Evolutionary conservation across 2,888 invertebrate genomes (phyloP).

Genomic region (Ceramica pisi): DNA sequence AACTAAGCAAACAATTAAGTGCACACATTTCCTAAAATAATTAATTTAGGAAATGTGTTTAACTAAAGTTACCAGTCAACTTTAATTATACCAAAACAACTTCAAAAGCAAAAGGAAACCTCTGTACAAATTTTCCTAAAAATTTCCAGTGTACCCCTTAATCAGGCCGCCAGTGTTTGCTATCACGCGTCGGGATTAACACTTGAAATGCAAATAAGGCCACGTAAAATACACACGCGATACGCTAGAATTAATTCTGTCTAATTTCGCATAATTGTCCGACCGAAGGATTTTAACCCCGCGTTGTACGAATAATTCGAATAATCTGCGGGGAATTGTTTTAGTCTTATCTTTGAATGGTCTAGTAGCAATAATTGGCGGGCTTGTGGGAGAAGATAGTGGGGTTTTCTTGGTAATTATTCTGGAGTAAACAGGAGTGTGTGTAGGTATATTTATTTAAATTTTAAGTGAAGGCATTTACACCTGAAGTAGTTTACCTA

Average conservation of each 20-base stretch:
- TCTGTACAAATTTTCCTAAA: constrained; percentile 6
- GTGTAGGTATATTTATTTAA: neutral
- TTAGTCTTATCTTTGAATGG: constrained; percentile 58
- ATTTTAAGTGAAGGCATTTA: neutral
- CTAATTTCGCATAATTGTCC: constrained; percentile 71
- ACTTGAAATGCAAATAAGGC: constrained; percentile 73
- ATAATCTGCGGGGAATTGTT: constrained; percentile 61
- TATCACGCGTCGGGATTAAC: constrained; percentile 65
- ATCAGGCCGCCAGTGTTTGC: constrained; percentile 62
- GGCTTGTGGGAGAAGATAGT: constrained; percentile 37
- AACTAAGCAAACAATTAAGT: no score
- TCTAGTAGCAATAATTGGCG: constrained; percentile 45
- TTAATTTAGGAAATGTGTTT: neutral
- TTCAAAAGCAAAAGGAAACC: constrained; percentile 24
- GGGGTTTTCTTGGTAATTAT: constrained; percentile 17
- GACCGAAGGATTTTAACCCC: constrained; percentile 63
- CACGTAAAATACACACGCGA: constrained; percentile 64
- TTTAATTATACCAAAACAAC: constrained; percentile 8
- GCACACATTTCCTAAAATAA: neutral
- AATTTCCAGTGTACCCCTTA: constrained; percentile 38
- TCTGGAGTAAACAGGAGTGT: neutral
- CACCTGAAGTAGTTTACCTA: no score
- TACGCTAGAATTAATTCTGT: constrained; percentile 67
- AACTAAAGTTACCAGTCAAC: neutral
- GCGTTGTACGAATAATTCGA: constrained; percentile 56